These are phyloP conservation scores for Nomada ferruginata DNA, from an alignment of 2,888 invertebrate species.

Conservation along the genomic window DNA sequence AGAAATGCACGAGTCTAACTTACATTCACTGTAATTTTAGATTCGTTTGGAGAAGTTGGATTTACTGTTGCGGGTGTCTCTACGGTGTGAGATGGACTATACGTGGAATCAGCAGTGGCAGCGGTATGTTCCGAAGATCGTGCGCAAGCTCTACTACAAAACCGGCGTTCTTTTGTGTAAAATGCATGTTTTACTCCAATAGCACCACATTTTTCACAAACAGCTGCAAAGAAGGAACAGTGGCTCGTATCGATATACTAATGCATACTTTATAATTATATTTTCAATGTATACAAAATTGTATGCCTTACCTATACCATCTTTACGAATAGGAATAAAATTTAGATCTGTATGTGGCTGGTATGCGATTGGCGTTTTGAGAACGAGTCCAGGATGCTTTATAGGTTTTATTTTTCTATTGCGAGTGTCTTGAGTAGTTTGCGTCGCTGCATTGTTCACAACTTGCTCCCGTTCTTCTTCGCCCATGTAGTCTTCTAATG, in stretches of 20 bases:
- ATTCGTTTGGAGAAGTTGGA: constrained; percentile 73
- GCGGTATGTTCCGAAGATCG: constrained; percentile 84
- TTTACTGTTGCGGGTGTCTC: constrained; percentile 73
- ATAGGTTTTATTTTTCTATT: constrained; percentile 90
- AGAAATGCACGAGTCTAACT: constrained; percentile 29
- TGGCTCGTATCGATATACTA: background rate
- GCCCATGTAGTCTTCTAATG: constrained; percentile 84
- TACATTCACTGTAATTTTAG: constrained; percentile 72
- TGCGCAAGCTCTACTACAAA: constrained; percentile 93
- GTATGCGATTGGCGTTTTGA: constrained; percentile 92
- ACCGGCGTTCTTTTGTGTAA: constrained; percentile 92
- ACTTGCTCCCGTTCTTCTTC: constrained; percentile 84
- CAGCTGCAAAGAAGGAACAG: constrained; percentile 85
- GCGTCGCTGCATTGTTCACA: constrained; percentile 86
- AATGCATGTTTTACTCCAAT: constrained; percentile 94
- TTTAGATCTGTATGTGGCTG: constrained; percentile 92
- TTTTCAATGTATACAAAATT: constrained; percentile 28
- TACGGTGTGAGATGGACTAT: constrained; percentile 79
- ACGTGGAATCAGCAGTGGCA: constrained; percentile 78
- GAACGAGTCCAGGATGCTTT: constrained; percentile 89
- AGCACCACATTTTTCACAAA: constrained; percentile 93
- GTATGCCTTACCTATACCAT: constrained; percentile 92
- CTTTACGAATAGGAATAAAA: constrained; percentile 94
- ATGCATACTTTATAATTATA: constrained; percentile 44
- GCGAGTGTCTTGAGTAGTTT: constrained; percentile 85